These are phyloP conservation scores for Mactra quadrangularis DNA, from an alignment of 1,140 invertebrate species.

Conservation along the genomic window DNA sequence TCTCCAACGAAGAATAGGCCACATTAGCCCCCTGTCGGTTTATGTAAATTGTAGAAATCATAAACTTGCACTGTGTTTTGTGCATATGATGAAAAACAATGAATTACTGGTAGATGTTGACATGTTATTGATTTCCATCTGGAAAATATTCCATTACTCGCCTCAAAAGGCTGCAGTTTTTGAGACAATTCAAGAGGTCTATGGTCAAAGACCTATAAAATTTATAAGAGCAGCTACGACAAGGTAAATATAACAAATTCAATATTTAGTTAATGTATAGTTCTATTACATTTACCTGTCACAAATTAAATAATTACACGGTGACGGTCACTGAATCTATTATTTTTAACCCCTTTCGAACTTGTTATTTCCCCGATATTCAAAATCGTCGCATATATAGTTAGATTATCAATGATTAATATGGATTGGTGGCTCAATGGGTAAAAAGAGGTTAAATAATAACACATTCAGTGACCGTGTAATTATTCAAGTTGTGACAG, in stretches of 20 bases:
- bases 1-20: slow-evolving; percentile 53
- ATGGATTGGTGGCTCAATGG: no score
- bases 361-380: no score
- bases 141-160: slow-evolving; percentile 63
- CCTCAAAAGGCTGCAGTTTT: slow-evolving; percentile 51
- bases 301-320: neutral
- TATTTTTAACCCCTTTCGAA: no score
- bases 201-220: slow-evolving; percentile 42
- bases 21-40: slow-evolving; percentile 30
- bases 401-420: no score
- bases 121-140: slow-evolving; percentile 34
- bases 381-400: no score
- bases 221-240: slow-evolving; percentile 57
- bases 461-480: no score
- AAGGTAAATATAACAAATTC: no score
- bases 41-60: slow-evolving; percentile 64
- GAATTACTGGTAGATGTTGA: slow-evolving; percentile 37
- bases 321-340: no score
- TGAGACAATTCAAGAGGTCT: slow-evolving; percentile 33
- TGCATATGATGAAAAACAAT: slow-evolving; percentile 54
- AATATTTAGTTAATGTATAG: no score
- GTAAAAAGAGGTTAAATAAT: no score
- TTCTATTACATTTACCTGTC: no score
- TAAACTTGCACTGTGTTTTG: slow-evolving; percentile 61
- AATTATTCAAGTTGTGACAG: no score